Conservation (phyloP, 2,113 vertebrate genomes). For the Tretioscincus oriximinensis region DNA sequence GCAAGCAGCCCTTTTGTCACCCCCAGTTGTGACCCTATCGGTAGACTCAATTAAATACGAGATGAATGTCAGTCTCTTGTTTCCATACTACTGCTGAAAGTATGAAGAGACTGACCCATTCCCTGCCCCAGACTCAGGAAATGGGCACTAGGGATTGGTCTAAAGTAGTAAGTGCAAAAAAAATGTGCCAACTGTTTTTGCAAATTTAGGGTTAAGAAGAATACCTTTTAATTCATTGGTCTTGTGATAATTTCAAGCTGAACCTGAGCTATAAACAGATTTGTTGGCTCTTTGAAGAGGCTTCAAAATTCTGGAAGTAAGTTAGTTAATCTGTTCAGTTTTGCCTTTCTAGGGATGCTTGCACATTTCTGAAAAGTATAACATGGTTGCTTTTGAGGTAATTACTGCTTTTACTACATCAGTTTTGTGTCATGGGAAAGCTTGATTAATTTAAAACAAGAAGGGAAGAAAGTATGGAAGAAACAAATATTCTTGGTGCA, state of each 20-base stretch:
- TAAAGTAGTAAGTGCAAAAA: no score
- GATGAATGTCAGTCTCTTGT: no score
- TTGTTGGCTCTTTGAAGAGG: not conserved
- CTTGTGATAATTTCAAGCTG: not conserved
- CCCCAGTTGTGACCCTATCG: no score
- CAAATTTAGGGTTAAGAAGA: not conserved
- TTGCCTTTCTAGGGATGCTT: not conserved
- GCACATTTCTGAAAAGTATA: not conserved
- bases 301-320: not conserved
- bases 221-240: not conserved
- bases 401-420: not conserved
- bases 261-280: not conserved
- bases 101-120: no score
- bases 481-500: no score
- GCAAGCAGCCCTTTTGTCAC: no score
- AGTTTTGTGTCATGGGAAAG: not conserved
- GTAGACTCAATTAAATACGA: no score
- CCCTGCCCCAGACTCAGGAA: no score
- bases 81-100: no score
- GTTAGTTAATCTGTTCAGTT: not conserved
- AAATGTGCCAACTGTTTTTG: no score
- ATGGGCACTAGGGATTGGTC: no score
- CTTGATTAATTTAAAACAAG: not conserved
- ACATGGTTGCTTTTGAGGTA: not conserved
- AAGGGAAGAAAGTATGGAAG: not conserved